These are phyloP conservation scores for Poeciliopsis prolifica DNA, from an alignment of 2,113 vertebrate species.

Conservation along the genomic window DNA sequence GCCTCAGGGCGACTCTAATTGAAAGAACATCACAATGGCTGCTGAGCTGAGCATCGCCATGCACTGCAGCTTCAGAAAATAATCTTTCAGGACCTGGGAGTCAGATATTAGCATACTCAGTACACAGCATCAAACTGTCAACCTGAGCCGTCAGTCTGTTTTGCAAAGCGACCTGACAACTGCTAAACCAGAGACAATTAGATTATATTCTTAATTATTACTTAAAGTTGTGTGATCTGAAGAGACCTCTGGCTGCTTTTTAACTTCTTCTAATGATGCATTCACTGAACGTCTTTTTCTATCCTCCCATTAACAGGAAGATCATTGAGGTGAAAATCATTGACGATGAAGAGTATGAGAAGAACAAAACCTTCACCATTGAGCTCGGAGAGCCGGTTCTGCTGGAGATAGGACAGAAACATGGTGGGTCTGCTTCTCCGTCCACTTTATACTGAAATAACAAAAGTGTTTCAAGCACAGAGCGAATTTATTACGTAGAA, in stretches of 20 bases:
- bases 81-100: not conserved
- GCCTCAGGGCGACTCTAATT: slow-evolving; percentile 4
- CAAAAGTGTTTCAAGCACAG: not conserved
- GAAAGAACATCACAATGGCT: slow-evolving; percentile 17
- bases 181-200: not conserved
- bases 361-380: slow-evolving; percentile 80
- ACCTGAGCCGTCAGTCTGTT: slow-evolving; percentile 2
- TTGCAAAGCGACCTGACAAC: not conserved
- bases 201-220: not conserved
- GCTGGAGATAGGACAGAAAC: slow-evolving; percentile 81
- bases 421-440: slow-evolving; percentile 49
- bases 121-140: not conserved
- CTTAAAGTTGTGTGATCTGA: not conserved
- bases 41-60: slow-evolving; percentile 5
- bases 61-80: not conserved
- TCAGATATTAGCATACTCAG: not conserved
- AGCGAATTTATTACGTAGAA: too few relatives aligned
- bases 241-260: not conserved
- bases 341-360: slow-evolving; percentile 82
- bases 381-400: slow-evolving; percentile 82
- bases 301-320: slow-evolving; percentile 72
- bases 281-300: not conserved
- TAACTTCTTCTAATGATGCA: not conserved
- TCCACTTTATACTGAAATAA: not conserved
- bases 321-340: slow-evolving; percentile 82